Base-by-base conservation (phyloP, 2,797 vertebrate genomes). In the Phalanger gymnotis region DNA sequence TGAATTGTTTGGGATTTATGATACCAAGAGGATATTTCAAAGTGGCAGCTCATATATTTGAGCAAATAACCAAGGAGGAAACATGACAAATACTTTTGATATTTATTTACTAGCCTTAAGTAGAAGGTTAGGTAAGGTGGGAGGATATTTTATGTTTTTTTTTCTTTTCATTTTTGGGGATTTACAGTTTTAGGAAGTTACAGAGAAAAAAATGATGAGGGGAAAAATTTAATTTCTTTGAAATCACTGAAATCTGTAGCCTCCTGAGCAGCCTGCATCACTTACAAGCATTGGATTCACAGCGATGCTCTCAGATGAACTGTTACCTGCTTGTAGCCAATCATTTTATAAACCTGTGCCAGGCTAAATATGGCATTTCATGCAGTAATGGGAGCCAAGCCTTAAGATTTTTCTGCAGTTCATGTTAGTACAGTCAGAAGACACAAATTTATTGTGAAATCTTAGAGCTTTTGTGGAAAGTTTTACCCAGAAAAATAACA, bases 1-100 rank as follows among this genome's bases (percentile, higher is more conserved):
- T 89, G 52, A 95, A 92, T 94, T 94, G 3, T 61, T 96, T 97
- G 95, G 54, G 96, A 97, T 98, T 96, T 94, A 61, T 94, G 94
- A 66, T 1, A 57, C 53, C 61, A 92, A 57, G 93, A 97, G n/a
- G 51, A 28, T 93, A 90, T 96, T 97, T 97, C 90, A 97, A 97
- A 96, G 9, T 93, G 14, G 3, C 13, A 97, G 54, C 57, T 97
- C 94, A 96, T 96, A 96, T 27, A 94, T 34, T 28, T 96, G 90
- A 98, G 92, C 0, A 53, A 97, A 96, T 95, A 96, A 92, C 13
- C 30, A 81, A 93, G 6, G 57, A 96, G 95, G 27, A 57, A 94
- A 91, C 54, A 91, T 0, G 9, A 57, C 94, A 96, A 98, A 95
- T 58, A 47, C 0, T 28, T 94, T 53, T 53, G 58, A 56, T 87